These are phyloP conservation scores for Lottia gigantea DNA, from an alignment of 2,888 invertebrate genomes.

Conservation along the genomic window DNA sequence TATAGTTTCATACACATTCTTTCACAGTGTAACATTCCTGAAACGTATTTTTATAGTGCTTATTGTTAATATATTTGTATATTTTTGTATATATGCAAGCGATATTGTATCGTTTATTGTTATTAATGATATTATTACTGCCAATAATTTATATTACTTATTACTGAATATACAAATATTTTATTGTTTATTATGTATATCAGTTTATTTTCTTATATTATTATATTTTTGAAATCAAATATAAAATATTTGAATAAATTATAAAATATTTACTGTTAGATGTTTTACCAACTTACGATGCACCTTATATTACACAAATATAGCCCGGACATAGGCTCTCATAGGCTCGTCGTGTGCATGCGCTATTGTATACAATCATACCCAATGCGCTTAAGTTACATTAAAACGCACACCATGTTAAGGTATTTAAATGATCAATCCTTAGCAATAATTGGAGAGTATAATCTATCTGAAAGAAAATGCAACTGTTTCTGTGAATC, in stretches of 20 bases:
- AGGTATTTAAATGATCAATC: no score
- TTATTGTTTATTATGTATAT: slow-evolving; percentile 5
- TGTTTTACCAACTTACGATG: no score
- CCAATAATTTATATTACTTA: slow-evolving; percentile 4
- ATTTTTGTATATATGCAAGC: slow-evolving; percentile 4
- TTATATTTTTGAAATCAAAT: neutral
- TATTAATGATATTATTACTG: slow-evolving; percentile 8
- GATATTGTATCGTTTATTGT: neutral
- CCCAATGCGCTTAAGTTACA: no score
- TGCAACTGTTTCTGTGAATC: no score
- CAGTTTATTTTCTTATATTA: slow-evolving; percentile 7
- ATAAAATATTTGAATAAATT: neutral
- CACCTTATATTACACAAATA: no score
- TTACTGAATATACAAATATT: neutral
- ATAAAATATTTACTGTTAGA: no score
- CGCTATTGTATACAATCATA: no score
- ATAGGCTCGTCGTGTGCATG: no score
- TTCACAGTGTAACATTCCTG: neutral
- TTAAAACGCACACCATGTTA: no score
- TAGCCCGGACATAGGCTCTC: no score
- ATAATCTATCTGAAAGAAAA: no score
- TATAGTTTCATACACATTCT: neutral
- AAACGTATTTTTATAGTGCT: slow-evolving; percentile 8
- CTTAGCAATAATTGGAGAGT: no score
- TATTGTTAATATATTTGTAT: slow-evolving; percentile 1